These are phyloP conservation scores for Chromoteleia sp. DNA, from an alignment of 2,888 invertebrate species.

Conservation along the genomic window DNA sequence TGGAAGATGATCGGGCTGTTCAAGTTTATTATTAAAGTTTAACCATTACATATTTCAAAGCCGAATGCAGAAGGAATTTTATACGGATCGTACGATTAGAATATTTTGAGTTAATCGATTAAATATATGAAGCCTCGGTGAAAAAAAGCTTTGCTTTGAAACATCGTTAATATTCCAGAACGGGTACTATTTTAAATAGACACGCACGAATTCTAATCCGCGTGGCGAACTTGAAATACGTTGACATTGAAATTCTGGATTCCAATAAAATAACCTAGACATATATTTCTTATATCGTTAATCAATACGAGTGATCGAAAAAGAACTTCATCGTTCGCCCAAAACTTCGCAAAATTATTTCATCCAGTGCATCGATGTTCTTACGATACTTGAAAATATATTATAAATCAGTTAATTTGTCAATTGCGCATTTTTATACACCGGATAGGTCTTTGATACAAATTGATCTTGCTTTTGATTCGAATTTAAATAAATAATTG, in stretches of 20 bases:
- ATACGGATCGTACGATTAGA: neutral
- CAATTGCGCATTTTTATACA: constrained; percentile 23
- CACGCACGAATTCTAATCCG: constrained; percentile 26
- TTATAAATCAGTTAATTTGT: constrained; percentile 6
- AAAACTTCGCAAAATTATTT: too few species aligned
- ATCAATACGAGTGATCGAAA: constrained; percentile 37
- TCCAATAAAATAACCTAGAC: constrained; percentile 40
- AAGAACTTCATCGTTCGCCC: too few species aligned
- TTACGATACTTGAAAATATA: neutral
- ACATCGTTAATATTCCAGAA: constrained; percentile 29
- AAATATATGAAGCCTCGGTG: neutral
- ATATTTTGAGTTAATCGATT: constrained; percentile 12
- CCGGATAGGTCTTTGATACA: neutral
- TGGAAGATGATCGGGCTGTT: constrained; percentile 15
- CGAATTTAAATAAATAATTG: constrained; percentile 28
- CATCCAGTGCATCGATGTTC: too few species aligned
- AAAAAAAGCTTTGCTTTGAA: constrained; percentile 17
- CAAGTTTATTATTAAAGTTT: constrained; percentile 38
- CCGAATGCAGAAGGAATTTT: neutral
- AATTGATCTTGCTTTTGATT: neutral
- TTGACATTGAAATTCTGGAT: constrained; percentile 38
- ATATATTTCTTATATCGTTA: constrained; percentile 33
- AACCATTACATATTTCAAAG: constrained; percentile 26
- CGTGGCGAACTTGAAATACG: constrained; percentile 34
- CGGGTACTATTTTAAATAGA: constrained; percentile 25